These are phyloP conservation scores for Pogoniulus pusillus DNA, from an alignment of 2,797 vertebrate genomes.

Conservation along the genomic window DNA sequence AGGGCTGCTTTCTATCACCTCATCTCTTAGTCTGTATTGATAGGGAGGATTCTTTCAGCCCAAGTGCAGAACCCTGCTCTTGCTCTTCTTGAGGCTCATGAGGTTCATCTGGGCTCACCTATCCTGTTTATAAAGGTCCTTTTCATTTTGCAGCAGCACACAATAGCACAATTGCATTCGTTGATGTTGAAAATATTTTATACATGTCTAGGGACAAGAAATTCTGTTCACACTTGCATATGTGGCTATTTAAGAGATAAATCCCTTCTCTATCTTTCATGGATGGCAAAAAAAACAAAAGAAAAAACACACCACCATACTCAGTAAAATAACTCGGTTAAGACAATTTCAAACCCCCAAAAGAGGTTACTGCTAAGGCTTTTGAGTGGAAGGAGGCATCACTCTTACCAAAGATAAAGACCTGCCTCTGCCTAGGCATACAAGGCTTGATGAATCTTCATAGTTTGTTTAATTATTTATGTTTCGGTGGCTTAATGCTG, in stretches of 20 bases:
- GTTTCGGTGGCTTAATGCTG: background rate
- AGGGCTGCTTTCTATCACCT: too few relatives aligned
- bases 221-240: rapidly evolving
- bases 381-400: background rate
- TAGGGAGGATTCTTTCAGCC: too few relatives aligned
- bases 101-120: too few relatives aligned
- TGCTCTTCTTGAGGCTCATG: too few relatives aligned
- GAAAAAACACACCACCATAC: rapidly evolving
- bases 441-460: background rate
- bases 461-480: background rate
- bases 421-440: background rate
- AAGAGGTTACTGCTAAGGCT: background rate
- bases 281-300: rapidly evolving
- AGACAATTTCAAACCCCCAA: background rate
- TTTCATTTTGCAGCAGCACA: background rate
- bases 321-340: background rate
- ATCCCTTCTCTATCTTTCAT: rapidly evolving
- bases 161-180: rapidly evolving
- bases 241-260: background rate
- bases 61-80: too few relatives aligned
- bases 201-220: rapidly evolving
- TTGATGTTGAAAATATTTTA: background rate
- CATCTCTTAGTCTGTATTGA: too few relatives aligned
- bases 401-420: background rate
- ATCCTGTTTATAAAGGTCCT: background rate